Conservation (phyloP, 2,888 invertebrate species). For the Pristionchus arcanus region DNA sequence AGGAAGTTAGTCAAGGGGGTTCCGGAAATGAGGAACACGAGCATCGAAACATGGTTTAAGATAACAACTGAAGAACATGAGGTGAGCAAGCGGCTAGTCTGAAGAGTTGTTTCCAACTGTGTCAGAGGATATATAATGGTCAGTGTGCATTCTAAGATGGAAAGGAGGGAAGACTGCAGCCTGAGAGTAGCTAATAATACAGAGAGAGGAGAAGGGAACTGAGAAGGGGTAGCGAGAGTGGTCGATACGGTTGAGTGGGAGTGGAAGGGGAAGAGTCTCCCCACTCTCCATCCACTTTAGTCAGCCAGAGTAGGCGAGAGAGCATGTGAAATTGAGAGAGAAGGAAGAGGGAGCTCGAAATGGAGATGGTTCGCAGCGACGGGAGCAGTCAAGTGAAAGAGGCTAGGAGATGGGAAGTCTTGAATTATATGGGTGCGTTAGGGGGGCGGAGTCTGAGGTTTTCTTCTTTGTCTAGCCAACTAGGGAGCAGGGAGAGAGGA, state of each 20-base stretch:
- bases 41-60: too few species aligned
- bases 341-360: not conserved
- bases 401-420: not conserved
- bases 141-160: not conserved
- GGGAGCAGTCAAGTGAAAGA: constrained; percentile 38
- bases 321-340: not conserved
- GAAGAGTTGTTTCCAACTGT: too few species aligned
- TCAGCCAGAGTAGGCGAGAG: not conserved
- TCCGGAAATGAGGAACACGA: too few species aligned
- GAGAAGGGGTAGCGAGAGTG: not conserved
- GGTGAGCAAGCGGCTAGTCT: too few species aligned
- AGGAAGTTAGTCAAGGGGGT: too few species aligned
- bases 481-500: not conserved
- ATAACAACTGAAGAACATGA: too few species aligned
- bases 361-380: constrained; percentile 29
- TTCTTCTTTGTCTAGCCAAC: too few species aligned
- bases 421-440: constrained; percentile 29
- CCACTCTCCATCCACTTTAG: not conserved
- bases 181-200: not conserved
- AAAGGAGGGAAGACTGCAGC: not conserved
- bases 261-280: not conserved
- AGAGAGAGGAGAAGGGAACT: not conserved
- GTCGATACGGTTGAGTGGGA: constrained; percentile 37
- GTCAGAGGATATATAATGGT: too few species aligned
- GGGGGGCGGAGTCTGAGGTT: not conserved